These are phyloP conservation scores for Etheostoma cragini DNA, from an alignment of 2,113 vertebrate genomes.

Conservation along the genomic window DNA sequence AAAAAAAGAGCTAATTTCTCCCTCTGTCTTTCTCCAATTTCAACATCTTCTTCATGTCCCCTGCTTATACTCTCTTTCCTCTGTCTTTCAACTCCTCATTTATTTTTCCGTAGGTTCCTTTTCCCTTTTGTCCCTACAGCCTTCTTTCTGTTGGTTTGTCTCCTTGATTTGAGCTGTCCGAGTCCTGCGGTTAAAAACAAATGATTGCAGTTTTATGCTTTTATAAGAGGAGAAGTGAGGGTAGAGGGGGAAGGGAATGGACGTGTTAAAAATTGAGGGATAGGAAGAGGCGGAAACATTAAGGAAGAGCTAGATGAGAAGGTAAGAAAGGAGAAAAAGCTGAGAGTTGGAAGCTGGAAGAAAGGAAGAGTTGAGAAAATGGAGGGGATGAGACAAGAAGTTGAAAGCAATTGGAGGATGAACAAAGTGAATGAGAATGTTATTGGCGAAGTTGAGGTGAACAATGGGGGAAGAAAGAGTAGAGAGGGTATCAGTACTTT, in stretches of 20 bases:
- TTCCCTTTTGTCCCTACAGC: fast-evolving
- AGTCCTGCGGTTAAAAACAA: slow-evolving; percentile 14
- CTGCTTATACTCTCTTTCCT: slow-evolving; percentile 9
- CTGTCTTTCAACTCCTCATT: not conserved
- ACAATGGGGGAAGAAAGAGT: not conserved
- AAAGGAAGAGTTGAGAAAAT: not conserved
- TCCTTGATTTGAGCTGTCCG: slow-evolving; percentile 8
- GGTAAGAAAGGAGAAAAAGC: not conserved
- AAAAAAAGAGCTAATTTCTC: not conserved
- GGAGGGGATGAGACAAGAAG: not conserved
- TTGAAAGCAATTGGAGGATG: not conserved
- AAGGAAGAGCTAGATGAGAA: not conserved
- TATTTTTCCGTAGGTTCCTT: slow-evolving; percentile 3
- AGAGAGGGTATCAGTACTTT: too few relatives aligned
- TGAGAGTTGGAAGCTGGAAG: not conserved
- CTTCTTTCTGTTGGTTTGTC: not conserved
- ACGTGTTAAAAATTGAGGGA: not conserved
- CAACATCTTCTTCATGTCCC: slow-evolving; percentile 15
- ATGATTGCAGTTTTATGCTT: slow-evolving; percentile 10
- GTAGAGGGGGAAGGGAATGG: too few relatives aligned
- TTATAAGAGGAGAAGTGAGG: not conserved
- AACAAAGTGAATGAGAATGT: not conserved
- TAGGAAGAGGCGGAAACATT: not conserved
- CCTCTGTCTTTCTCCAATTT: slow-evolving; percentile 4
- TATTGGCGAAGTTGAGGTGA: not conserved